phyloP scores from a whole-genome alignment of 2,113 vertebrate genomes.

The Sialia sialis region DNA sequence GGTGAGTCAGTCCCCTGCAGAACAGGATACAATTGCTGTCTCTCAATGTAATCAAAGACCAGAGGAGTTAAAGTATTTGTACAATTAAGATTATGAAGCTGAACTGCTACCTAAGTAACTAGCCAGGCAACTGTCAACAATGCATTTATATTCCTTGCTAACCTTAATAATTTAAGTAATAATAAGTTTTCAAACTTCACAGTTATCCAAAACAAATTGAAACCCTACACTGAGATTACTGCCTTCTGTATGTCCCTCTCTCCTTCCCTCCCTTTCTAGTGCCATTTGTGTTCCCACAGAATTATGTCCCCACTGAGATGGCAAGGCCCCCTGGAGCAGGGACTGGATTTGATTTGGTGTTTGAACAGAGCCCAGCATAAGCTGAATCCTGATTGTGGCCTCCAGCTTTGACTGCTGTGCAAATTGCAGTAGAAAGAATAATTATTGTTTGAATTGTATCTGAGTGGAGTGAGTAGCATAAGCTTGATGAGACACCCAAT shows the following conservation, averaged over 20 bases:
- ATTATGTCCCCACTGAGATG: not conserved
- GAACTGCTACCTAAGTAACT: not conserved
- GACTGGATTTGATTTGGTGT: not conserved
- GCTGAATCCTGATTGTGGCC: slow-evolving; percentile 1
- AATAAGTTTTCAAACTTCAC: not conserved
- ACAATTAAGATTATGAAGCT: not conserved
- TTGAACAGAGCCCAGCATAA: not conserved
- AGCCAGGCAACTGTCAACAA: not conserved
- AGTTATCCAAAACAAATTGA: not conserved
- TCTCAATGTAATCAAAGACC: not conserved
- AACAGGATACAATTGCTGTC: not conserved
- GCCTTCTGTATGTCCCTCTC: not conserved
- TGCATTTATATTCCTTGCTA: not conserved
- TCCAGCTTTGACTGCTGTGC: not conserved
- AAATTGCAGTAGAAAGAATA: slow-evolving; percentile 17
- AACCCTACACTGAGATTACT: not conserved
- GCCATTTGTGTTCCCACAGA: not conserved
- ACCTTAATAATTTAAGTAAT: not conserved
- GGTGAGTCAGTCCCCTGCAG: not conserved
- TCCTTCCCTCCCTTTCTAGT: not conserved
- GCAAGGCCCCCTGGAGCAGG: not conserved
- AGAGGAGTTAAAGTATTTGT: not conserved
- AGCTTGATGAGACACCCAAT: slow-evolving; percentile 19
- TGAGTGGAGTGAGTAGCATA: slow-evolving; percentile 2
- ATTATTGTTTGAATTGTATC: slow-evolving; percentile 48